phyloP scores from a whole-genome alignment of 2,113 vertebrate genomes.

The Coturnix japonica region DNA sequence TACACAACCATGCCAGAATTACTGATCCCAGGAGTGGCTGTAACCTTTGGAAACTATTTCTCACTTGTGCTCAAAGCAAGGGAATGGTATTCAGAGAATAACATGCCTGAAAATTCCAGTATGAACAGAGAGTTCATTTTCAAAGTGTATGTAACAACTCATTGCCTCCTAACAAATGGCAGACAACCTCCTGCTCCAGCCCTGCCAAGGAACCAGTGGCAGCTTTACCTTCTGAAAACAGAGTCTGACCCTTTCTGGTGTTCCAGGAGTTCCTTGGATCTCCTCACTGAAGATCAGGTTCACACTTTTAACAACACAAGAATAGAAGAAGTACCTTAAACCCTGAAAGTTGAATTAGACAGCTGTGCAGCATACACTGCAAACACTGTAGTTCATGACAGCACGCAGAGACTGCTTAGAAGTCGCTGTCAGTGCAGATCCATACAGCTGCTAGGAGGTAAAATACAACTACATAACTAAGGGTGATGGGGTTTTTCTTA shows the following conservation, averaged over 20 bases:
- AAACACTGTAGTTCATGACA: neutral
- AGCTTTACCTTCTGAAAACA: neutral
- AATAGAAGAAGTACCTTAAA: neutral
- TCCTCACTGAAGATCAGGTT: neutral
- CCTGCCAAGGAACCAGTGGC: neutral
- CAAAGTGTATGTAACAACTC: neutral
- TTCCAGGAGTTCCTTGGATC: neutral
- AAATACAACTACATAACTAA: neutral
- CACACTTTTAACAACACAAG: neutral
- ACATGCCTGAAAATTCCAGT: neutral
- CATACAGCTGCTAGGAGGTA: neutral
- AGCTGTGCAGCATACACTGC: fast-evolving
- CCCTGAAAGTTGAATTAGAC: neutral
- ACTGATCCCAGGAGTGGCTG: neutral
- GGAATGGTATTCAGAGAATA: neutral
- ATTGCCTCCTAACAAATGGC: neutral
- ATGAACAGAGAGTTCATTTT: fast-evolving
- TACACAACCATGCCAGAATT: neutral
- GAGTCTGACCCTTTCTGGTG: neutral
- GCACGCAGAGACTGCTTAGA: neutral
- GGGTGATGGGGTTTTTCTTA: neutral
- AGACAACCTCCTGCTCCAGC: neutral
- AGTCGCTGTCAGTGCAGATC: neutral
- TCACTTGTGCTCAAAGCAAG: neutral
- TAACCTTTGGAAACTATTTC: conserved; percentile 22